A percentile compares a stretch with the other conserved stretches of the same genome.
Evolutionary conservation across 1,140 invertebrate genomes (phyloP).

Genomic region (Chionoecetes opilio): DNA sequence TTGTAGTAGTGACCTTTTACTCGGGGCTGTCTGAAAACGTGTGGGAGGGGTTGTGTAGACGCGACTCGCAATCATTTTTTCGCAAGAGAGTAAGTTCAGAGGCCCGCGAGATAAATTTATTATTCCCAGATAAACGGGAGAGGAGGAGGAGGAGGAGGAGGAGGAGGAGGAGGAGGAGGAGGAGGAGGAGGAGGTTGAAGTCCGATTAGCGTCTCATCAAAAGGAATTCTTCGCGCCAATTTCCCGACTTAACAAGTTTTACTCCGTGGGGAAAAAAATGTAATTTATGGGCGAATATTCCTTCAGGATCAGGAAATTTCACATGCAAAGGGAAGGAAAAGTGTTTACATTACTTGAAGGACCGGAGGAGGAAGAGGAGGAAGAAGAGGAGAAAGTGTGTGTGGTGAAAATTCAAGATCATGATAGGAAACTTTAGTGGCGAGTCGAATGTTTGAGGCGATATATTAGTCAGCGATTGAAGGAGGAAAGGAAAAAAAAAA

Average conservation of each 20-base stretch:
- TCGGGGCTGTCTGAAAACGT: too few relatives aligned
- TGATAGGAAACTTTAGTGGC: not conserved
- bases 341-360: not conserved
- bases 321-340: constrained; percentile 5
- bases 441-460: not conserved
- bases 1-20: too few relatives aligned
- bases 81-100: too few relatives aligned
- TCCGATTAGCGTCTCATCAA: not conserved
- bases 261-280: not conserved
- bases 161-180: too few relatives aligned
- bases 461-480: too few relatives aligned
- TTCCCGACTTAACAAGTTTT: not conserved
- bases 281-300: not conserved
- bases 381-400: too few relatives aligned
- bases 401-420: not conserved
- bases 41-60: too few relatives aligned
- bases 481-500: not conserved
- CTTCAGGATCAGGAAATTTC: not conserved
- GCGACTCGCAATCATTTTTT: too few relatives aligned
- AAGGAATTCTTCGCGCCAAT: constrained; percentile 3
- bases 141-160: too few relatives aligned
- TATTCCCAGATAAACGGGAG: too few relatives aligned
- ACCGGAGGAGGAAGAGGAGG: not conserved
- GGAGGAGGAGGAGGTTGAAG: too few relatives aligned
- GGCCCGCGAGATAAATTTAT: too few relatives aligned